Conservation (phyloP, 2,113 vertebrate species). For the Epinephelus cyanopodus region DNA sequence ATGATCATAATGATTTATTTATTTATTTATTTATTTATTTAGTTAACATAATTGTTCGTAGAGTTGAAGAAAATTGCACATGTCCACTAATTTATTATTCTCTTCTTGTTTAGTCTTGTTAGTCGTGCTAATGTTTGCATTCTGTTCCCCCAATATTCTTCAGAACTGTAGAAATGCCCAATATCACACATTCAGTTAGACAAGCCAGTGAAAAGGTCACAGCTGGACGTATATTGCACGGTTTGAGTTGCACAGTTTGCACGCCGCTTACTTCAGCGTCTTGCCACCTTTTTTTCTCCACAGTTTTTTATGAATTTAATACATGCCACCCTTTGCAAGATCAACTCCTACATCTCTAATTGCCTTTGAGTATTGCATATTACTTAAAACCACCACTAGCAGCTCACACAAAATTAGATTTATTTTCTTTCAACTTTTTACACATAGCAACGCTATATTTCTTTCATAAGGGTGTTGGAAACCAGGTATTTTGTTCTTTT, state of each 20-base stretch:
- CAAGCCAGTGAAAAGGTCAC: background rate
- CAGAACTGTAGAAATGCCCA: background rate
- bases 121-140: background rate
- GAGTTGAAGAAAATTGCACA: background rate
- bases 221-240: background rate
- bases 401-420: background rate
- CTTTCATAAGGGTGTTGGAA: background rate
- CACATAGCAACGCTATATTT: background rate
- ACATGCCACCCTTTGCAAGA: background rate
- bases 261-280: background rate
- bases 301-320: background rate
- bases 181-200: background rate
- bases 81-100: background rate
- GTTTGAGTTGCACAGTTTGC: background rate
- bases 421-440: background rate
- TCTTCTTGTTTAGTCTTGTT: background rate
- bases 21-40: background rate
- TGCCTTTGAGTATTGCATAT: background rate
- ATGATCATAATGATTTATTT: background rate
- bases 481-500: conserved; percentile 23
- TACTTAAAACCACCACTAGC: background rate
- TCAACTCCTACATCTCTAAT: background rate
- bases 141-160: background rate
- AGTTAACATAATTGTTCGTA: too few species aligned
- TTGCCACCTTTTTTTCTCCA: background rate